Evolutionary conservation across 2,113 vertebrate species (phyloP), one percentile per base, ranked within the genome.

Genomic region (Lycaon pictus): DNA sequence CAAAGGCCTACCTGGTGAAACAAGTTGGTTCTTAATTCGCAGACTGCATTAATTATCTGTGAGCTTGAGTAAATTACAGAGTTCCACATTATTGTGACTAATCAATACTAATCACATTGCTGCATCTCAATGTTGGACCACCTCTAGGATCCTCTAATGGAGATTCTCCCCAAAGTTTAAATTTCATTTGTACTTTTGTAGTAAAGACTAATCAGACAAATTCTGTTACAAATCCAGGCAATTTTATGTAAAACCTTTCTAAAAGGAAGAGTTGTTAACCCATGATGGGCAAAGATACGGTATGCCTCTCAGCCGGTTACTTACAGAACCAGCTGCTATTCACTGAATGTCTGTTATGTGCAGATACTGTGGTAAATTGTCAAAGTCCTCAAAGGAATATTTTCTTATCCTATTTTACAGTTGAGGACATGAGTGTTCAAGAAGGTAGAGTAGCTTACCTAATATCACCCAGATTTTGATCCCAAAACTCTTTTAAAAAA

Each of bases 21-120:
- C 27, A 63, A 96, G 16, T 11, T 69, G 51, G n/a, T 55, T 97
- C 32, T 60, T 95, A 80, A 65, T 76, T 63, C 56, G 65, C 11
- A 88, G 85, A 51, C 43, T 93, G 29, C 62, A 92, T 81, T 87
- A 90, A 65, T 94, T 82, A 79, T 62, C 58, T 63, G 94, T 77
- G 82, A 91, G 53, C 10, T 22, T 10, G 9, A 56, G 35, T 74
- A 90, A 90, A 82, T 79, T 79, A 74, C 5, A 25, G 88, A 76
- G 35, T 32, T 87, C 72, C 43, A 43, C 43, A 43, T 43, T 43
- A 43, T 43, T 43, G 43, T 43, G 43, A 76, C 48, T 65, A 65
- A 90, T 88, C 93, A 96, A 67, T 93, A 79, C 60, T 37, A 71
- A 79, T 32, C 5, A n/a, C 0, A 32, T 11, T 9, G 48, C 32